These are phyloP conservation scores for Heliconius aoede DNA, from an alignment of 2,888 invertebrate species.

Conservation along the genomic window DNA sequence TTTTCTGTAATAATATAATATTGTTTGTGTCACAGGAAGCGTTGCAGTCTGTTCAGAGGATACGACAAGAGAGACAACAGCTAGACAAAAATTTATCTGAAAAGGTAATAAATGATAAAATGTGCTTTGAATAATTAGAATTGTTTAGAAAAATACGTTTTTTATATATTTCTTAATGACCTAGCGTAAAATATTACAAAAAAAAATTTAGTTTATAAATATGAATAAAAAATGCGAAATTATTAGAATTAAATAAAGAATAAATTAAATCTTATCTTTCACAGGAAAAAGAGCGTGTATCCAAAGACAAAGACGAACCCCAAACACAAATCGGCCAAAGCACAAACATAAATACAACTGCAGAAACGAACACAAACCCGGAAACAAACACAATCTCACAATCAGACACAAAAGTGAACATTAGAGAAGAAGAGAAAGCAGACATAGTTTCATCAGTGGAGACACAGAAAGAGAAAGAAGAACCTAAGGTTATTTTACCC, in stretches of 20 bases:
- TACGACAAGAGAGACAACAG: conserved; percentile 72
- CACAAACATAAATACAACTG: conserved; percentile 15
- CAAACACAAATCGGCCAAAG: conserved; percentile 36
- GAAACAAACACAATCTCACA: conserved; percentile 14
- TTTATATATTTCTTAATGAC: too few species aligned
- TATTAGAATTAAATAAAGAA: background rate
- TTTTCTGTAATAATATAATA: background rate
- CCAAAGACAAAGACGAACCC: conserved; percentile 55
- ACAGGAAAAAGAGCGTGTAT: conserved; percentile 68
- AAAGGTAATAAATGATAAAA: conserved; percentile 62
- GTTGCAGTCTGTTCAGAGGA: conserved; percentile 77
- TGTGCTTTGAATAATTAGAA: background rate
- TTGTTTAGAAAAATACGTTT: too few species aligned
- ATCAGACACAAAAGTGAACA: background rate
- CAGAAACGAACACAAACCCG: background rate
- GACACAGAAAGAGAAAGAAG: conserved; percentile 22
- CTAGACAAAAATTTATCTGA: conserved; percentile 76
- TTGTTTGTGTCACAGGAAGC: conserved; percentile 75
- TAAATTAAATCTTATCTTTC: conserved; percentile 2
- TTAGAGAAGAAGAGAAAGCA: conserved; percentile 32
- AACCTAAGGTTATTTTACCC: conserved; percentile 60
- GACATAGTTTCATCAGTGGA: conserved; percentile 22
- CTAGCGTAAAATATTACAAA: too few species aligned
- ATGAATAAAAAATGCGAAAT: too few species aligned
- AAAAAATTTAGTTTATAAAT: too few species aligned